phyloP scores from a whole-genome alignment of 2,113 vertebrate species.

The Gorsachius goisagi region DNA sequence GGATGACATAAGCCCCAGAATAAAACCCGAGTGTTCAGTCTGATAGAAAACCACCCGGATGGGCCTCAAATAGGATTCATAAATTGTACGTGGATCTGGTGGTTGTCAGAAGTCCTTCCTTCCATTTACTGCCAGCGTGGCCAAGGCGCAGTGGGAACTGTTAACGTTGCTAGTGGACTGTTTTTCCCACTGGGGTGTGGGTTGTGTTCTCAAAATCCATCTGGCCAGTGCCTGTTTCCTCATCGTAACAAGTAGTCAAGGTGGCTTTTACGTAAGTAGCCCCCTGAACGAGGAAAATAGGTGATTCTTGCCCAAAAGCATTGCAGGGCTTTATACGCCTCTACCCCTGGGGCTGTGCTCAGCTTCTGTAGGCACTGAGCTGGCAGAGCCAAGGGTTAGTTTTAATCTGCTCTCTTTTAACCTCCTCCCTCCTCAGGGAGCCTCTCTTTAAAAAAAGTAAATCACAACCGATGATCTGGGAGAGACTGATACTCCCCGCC shows the following conservation, averaged over 20 bases:
- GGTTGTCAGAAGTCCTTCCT: not conserved
- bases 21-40: not conserved
- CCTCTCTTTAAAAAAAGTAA: not conserved
- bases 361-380: not conserved
- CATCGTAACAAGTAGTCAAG: not conserved
- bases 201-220: not conserved
- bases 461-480: not conserved
- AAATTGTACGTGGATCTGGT: not conserved
- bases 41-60: not conserved
- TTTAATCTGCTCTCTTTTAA: constrained; percentile 24
- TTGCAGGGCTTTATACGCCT: not conserved
- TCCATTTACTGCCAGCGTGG: not conserved
- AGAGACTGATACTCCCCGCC: constrained; percentile 31
- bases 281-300: not conserved
- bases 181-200: not conserved
- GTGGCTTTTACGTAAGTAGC: not conserved
- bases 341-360: not conserved
- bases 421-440: constrained; percentile 6
- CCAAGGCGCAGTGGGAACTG: not conserved
- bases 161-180: not conserved
- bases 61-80: not conserved
- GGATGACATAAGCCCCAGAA: not conserved
- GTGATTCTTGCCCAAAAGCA: not conserved
- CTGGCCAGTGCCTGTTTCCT: not conserved
- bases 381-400: not conserved